Conservation (phyloP, 1,140 invertebrate genomes). For the Bombus ignitus region DNA sequence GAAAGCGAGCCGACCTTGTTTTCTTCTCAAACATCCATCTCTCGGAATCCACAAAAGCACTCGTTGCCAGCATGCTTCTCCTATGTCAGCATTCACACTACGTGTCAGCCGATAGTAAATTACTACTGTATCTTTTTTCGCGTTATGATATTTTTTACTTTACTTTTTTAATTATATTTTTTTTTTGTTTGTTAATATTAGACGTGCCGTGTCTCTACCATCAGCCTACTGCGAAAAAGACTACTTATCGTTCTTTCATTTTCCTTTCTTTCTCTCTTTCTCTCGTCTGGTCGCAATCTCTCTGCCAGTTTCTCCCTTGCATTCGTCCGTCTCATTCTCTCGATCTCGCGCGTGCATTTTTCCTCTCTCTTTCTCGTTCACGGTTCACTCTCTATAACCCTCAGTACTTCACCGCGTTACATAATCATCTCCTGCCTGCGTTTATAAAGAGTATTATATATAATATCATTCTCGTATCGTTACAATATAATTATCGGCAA, state of each 20-base stretch:
- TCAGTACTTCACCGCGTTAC: constrained; percentile 31
- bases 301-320: neutral
- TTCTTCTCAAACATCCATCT: neutral
- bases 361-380: neutral
- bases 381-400: neutral
- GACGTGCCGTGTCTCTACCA: constrained; percentile 78
- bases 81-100: constrained; percentile 76
- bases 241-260: constrained; percentile 66
- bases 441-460: constrained; percentile 80
- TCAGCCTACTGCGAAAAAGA: constrained; percentile 77
- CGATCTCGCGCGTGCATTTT: neutral
- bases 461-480: constrained; percentile 77
- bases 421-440: constrained; percentile 48
- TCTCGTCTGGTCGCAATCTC: neutral
- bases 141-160: constrained; percentile 77
- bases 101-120: constrained; percentile 76
- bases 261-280: neutral
- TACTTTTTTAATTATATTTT: constrained; percentile 61
- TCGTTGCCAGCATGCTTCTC: constrained; percentile 71
- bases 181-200: constrained; percentile 75
- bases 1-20: neutral
- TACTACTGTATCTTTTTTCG: constrained; percentile 78
- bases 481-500: constrained; percentile 78
- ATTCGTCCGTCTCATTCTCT: neutral
- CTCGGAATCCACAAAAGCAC: constrained; percentile 60